Evolutionary conservation across 2,113 vertebrate genomes (phyloP).

Genomic region (Cyprinodon brontotheroides): DNA sequence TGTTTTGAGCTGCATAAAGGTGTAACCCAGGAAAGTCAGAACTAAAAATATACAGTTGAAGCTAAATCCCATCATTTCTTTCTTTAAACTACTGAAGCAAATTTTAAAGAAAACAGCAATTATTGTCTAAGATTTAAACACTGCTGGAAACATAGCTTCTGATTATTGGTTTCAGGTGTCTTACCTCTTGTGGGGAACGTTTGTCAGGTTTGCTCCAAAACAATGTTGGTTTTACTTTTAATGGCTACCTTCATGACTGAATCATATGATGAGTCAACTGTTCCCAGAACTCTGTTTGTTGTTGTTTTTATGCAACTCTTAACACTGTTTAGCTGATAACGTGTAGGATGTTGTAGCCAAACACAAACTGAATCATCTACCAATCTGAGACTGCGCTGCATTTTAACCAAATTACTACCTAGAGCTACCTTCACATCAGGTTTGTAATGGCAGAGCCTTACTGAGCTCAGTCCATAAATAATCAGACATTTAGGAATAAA

Average conservation of each 20-base stretch:
- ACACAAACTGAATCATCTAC: not conserved
- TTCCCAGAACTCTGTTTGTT: not conserved
- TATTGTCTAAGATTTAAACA: not conserved
- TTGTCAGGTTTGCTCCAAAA: not conserved
- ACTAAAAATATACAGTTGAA: not conserved
- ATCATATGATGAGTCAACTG: not conserved
- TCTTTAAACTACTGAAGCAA: not conserved
- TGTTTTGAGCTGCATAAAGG: not conserved
- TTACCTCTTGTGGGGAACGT: not conserved
- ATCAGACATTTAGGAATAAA: not conserved
- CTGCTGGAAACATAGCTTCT: not conserved
- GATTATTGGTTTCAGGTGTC: not conserved
- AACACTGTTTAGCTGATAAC: not conserved
- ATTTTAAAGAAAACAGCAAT: not conserved
- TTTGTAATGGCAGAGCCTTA: too few relatives aligned
- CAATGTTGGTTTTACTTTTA: not conserved
- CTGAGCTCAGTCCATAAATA: not conserved
- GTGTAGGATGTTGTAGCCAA: not conserved
- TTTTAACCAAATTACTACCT: too few relatives aligned
- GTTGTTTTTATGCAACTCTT: not conserved
- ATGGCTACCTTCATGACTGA: too few relatives aligned
- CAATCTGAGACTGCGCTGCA: not conserved
- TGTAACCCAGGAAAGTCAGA: not conserved
- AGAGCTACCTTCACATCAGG: not conserved
- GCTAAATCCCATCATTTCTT: not conserved